Percentiles rank a stretch among this genome's conserved stretches.
phyloP scores from a whole-genome alignment of 2,113 vertebrate species.

The Arizona elegans region DNA sequence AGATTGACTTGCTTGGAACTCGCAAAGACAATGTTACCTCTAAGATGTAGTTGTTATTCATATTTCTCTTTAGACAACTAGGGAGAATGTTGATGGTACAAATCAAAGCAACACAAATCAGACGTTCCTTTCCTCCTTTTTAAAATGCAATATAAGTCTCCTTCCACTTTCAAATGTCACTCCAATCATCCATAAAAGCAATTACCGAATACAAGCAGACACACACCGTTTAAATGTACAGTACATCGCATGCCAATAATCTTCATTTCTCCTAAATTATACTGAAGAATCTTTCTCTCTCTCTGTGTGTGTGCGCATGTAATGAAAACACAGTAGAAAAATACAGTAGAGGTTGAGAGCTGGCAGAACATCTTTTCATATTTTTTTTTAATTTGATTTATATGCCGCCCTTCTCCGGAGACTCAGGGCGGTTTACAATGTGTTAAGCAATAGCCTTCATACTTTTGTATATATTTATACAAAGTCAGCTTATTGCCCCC shows the following conservation, averaged over 20 bases:
- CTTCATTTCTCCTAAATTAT: neutral
- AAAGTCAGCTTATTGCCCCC: too few species aligned
- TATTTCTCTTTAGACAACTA: neutral
- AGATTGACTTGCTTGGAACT: neutral
- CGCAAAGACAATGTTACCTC: neutral
- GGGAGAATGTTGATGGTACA: neutral
- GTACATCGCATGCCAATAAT: neutral
- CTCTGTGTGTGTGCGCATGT: neutral
- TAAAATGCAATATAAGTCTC: neutral
- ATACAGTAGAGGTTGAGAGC: neutral
- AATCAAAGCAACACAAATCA: neutral
- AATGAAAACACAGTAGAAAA: neutral
- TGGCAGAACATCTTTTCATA: neutral
- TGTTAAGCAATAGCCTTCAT: too few species aligned
- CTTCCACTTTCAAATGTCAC: neutral
- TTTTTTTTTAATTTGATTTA: too few species aligned
- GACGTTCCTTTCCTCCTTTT: neutral
- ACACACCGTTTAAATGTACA: neutral
- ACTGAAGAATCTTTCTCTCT: neutral
- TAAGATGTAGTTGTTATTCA: neutral
- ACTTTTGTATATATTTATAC: too few species aligned
- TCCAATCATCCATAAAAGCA: neutral
- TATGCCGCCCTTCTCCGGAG: too few species aligned
- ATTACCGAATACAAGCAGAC: neutral
- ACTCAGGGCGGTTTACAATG: too few species aligned